Evolutionary conservation across 2,888 invertebrate species (phyloP).

Genomic region (Coelogynopora nodosa): DNA sequence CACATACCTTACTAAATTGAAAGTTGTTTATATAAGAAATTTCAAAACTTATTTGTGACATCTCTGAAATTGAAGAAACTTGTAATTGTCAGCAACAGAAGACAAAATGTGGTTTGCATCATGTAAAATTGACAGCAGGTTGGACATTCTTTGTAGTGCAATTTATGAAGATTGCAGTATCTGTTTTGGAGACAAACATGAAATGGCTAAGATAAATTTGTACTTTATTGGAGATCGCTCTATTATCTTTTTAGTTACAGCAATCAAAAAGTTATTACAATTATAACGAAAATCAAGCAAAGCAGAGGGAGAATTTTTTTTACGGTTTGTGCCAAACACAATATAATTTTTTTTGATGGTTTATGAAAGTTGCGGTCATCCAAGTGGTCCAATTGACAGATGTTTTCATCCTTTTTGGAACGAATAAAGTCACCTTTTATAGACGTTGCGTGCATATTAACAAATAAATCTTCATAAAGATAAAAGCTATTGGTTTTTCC

Average conservation of each 20-base stretch:
- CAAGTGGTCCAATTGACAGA: not conserved
- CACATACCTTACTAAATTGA: not conserved
- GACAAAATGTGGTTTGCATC: not conserved
- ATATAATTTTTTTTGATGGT: not conserved
- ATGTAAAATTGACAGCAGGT: not conserved
- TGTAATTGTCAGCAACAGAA: not conserved
- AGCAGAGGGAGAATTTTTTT: not conserved
- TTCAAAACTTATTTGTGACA: too few relatives aligned
- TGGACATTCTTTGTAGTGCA: not conserved
- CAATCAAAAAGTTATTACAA: not conserved
- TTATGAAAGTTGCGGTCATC: not conserved
- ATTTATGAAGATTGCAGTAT: not conserved
- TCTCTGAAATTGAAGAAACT: not conserved
- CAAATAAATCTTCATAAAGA: not conserved
- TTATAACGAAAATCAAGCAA: not conserved
- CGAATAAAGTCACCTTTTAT: not conserved
- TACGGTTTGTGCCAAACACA: not conserved
- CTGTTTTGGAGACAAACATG: not conserved
- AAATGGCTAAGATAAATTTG: not conserved
- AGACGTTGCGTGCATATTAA: not conserved
- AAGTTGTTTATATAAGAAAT: too few relatives aligned
- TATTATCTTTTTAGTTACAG: not conserved
- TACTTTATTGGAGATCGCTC: not conserved
- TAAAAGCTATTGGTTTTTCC: not conserved
- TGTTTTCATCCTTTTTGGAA: not conserved